Conservation (phyloP, 2,113 vertebrate genomes). For the Phylloscopus trochilus region DNA sequence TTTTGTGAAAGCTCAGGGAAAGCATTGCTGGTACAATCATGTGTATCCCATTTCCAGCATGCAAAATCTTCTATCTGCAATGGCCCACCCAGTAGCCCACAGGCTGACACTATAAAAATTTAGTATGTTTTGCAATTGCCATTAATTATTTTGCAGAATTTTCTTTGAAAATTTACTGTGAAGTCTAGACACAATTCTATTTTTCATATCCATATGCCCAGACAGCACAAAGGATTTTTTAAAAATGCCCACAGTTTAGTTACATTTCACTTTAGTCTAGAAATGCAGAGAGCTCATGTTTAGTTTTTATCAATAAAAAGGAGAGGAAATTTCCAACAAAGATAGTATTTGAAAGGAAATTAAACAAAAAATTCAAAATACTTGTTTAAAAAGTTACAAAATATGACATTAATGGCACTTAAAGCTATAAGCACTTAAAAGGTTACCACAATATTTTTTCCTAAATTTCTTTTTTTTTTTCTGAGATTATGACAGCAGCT, state of each 20-base stretch:
- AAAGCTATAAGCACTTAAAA: slow-evolving; percentile 78
- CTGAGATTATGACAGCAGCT: slow-evolving; percentile 36
- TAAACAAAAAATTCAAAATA: slow-evolving; percentile 54
- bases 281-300: background rate
- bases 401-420: slow-evolving; percentile 81
- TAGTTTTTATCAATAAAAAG: background rate
- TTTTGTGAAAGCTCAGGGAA: background rate
- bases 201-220: background rate
- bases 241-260: background rate
- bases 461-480: background rate
- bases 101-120: background rate
- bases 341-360: slow-evolving; percentile 8
- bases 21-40: background rate
- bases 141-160: slow-evolving; percentile 11
- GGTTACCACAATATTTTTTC: slow-evolving; percentile 36
- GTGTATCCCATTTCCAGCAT: background rate
- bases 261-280: slow-evolving; percentile 1
- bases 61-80: background rate
- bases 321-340: slow-evolving; percentile 13
- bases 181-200: background rate
- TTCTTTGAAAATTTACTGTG: background rate
- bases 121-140: background rate
- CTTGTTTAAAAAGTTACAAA: slow-evolving; percentile 66
- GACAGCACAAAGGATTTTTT: background rate
- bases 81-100: background rate